Conservation (phyloP, 1,140 invertebrate species). For the Linepithema humile region DNA sequence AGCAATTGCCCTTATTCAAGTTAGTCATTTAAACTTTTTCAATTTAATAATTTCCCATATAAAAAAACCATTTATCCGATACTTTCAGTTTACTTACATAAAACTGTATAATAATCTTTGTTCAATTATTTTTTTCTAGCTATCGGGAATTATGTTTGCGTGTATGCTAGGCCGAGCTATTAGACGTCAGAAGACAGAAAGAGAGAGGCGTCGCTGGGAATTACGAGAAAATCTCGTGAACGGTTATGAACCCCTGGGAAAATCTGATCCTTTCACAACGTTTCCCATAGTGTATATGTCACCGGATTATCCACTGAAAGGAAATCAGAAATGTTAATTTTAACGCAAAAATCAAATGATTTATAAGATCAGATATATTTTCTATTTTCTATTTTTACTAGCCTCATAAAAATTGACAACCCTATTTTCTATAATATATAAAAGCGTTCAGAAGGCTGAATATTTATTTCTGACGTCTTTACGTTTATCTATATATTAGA, state of each 20-base stretch:
- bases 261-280: conserved; percentile 76
- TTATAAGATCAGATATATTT: background rate
- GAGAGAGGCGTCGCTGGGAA: conserved; percentile 89
- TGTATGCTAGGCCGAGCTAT: conserved; percentile 93
- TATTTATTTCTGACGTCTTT: conserved; percentile 19
- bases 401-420: background rate
- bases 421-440: conserved; percentile 7
- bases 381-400: background rate
- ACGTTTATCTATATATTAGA: background rate
- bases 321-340: conserved; percentile 16
- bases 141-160: conserved; percentile 94
- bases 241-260: conserved; percentile 81
- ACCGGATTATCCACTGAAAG: conserved; percentile 69
- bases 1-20: conserved; percentile 92
- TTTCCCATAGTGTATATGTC: conserved; percentile 80
- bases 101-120: too few species aligned
- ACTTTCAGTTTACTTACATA: too few species aligned
- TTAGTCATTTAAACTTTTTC: conserved; percentile 71
- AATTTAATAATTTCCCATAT: too few species aligned
- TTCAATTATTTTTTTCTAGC: conserved; percentile 84
- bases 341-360: background rate
- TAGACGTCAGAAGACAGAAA: conserved; percentile 90
- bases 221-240: conserved; percentile 85
- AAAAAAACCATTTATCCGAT: too few species aligned
- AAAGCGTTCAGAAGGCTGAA: background rate